Percentiles rank a stretch among this genome's conserved stretches.
These are phyloP conservation scores for Lamellibrachia satsuma DNA, from an alignment of 2,888 invertebrate genomes.

Conservation along the genomic window DNA sequence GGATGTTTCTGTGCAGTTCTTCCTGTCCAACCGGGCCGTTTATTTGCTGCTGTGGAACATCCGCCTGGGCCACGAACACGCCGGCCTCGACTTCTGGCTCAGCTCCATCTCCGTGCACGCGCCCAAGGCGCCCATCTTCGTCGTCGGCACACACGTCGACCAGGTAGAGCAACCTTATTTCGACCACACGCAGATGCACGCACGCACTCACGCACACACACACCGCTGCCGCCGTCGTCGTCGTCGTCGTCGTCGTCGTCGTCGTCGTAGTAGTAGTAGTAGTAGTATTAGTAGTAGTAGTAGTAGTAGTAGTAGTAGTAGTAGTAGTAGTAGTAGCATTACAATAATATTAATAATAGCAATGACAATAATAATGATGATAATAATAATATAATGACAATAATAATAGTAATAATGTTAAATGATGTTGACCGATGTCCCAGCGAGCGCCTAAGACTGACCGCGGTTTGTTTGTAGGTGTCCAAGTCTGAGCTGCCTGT, in stretches of 20 bases:
- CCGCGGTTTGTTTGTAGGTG: conserved; percentile 44
- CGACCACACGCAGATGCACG: not conserved
- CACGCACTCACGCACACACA: too few relatives aligned
- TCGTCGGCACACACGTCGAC: conserved; percentile 64
- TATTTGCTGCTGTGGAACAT: conserved; percentile 65
- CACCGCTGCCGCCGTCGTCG: too few relatives aligned
- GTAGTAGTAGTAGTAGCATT: conserved; percentile 21
- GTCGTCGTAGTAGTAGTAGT: not conserved
- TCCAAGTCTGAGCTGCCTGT: conserved; percentile 55
- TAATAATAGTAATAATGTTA: conserved; percentile 33
- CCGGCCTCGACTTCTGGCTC: conserved; percentile 65
- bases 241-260: too few relatives aligned
- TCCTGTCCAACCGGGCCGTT: conserved; percentile 62
- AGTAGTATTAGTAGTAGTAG: conserved; percentile 38
- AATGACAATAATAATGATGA: too few relatives aligned
- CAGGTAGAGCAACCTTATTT: conserved; percentile 49
- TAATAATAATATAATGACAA: too few relatives aligned
- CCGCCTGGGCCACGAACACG: conserved; percentile 64
- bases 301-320: conserved; percentile 39
- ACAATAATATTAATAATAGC: too few relatives aligned
- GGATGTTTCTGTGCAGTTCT: conserved; percentile 50
- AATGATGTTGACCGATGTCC: conserved; percentile 18
- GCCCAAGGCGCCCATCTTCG: conserved; percentile 63
- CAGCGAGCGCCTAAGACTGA: not conserved
- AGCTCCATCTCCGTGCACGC: conserved; percentile 64